Percentiles rank a stretch among this genome's conserved stretches.
These are phyloP conservation scores for Teinopalpus imperialis DNA, from an alignment of 2,888 invertebrate species.

Conservation along the genomic window DNA sequence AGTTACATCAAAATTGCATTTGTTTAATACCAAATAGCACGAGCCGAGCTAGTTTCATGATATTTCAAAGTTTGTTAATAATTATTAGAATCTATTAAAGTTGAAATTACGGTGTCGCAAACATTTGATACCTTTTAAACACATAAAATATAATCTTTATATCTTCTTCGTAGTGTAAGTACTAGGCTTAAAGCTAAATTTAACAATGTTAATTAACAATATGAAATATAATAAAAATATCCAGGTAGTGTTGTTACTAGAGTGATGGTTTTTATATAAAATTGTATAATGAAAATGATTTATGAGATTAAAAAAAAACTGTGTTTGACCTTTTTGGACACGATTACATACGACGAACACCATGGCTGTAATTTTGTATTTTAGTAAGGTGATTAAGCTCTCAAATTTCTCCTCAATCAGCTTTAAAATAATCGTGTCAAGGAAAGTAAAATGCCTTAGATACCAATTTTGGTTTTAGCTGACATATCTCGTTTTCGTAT, in stretches of 20 bases:
- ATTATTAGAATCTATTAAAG: conserved; percentile 46
- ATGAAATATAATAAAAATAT: conserved; percentile 70
- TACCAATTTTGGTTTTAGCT: conserved; percentile 64
- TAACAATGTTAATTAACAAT: conserved; percentile 70
- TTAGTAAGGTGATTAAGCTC: conserved; percentile 27
- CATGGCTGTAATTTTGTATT: conserved; percentile 40
- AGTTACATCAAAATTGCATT: conserved; percentile 75
- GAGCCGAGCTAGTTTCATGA: conserved; percentile 64
- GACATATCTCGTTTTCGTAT: conserved; percentile 61
- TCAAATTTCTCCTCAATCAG: conserved; percentile 41
- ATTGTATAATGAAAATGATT: conserved; percentile 52
- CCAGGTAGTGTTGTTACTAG: conserved; percentile 80
- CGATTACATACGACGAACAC: conserved; percentile 49
- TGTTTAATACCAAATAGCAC: conserved; percentile 77
- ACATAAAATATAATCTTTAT: conserved; percentile 55
- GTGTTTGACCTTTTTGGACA: conserved; percentile 50
- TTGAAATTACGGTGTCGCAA: conserved; percentile 41
- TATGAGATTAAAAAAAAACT: conserved; percentile 47
- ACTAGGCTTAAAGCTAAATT: conserved; percentile 72
- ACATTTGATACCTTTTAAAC: conserved; percentile 42
- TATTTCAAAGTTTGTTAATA: conserved; percentile 55
- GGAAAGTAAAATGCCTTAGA: conserved; percentile 54
- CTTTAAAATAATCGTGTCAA: conserved; percentile 52
- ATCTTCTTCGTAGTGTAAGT: conserved; percentile 74
- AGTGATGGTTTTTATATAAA: conserved; percentile 75